These are phyloP conservation scores for Anthopleura sola DNA, from an alignment of 64 coral and sea anemone genomes.

Conservation along the genomic window DNA sequence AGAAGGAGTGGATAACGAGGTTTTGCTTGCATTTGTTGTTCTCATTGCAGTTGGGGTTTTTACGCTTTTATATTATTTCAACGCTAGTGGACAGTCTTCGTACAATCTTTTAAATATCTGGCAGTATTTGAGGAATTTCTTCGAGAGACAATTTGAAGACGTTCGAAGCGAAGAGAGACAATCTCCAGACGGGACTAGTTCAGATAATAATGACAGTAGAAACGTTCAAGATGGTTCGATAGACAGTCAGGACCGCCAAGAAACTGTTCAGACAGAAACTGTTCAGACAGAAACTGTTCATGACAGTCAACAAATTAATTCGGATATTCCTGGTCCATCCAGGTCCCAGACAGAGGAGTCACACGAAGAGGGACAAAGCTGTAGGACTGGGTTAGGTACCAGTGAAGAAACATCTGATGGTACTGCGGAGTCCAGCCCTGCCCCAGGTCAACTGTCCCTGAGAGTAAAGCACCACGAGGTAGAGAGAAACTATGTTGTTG, in stretches of 20 bases:
- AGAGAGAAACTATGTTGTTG: slow-evolving; percentile 58
- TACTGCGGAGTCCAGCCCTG: not conserved
- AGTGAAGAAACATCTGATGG: not conserved
- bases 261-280: not conserved
- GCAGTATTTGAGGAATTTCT: slow-evolving; percentile 1
- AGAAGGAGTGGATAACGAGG: slow-evolving; percentile 86
- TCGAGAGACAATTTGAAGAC: slow-evolving; percentile 62
- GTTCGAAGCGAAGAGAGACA: slow-evolving; percentile 38
- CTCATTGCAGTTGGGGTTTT: slow-evolving; percentile 18
- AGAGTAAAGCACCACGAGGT: slow-evolving; percentile 70
- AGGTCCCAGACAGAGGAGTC: not conserved
- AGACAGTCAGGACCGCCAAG: not conserved
- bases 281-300: not conserved
- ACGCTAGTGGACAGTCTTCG: not conserved
- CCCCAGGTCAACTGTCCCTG: slow-evolving; percentile 25
- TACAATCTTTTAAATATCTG: not conserved
- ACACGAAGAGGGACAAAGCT: not conserved
- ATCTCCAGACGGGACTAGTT: not conserved
- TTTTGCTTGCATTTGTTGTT: slow-evolving; percentile 48
- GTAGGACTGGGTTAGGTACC: not conserved
- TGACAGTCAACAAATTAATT: not conserved
- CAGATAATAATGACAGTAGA: not conserved
- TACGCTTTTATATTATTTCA: slow-evolving; percentile 7
- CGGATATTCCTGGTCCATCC: not conserved
- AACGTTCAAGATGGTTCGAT: too few relatives aligned